These are phyloP conservation scores for Trichonephila clavata DNA, from an alignment of 1,140 invertebrate species.

Conservation along the genomic window DNA sequence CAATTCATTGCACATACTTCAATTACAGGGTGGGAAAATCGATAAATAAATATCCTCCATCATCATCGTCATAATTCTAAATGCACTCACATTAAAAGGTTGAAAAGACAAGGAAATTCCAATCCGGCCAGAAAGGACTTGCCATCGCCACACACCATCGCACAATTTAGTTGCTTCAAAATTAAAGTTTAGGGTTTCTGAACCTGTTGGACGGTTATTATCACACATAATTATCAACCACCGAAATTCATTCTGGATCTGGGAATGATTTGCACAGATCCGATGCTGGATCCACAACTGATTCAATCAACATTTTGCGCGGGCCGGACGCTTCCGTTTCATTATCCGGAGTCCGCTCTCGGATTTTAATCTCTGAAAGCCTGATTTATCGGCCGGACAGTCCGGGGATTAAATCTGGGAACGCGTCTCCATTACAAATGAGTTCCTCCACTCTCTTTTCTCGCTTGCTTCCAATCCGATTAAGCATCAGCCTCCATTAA, in stretches of 20 bases:
- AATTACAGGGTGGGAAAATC: too few relatives aligned
- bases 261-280: conserved; percentile 14
- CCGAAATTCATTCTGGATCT: conserved; percentile 40
- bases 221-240: conserved; percentile 29
- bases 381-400: conserved; percentile 74
- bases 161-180: not conserved
- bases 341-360: conserved; percentile 59
- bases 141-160: not conserved
- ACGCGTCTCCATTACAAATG: conserved; percentile 74
- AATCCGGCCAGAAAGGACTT: not conserved
- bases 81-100: not conserved
- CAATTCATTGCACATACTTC: too few relatives aligned
- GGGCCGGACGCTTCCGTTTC: conserved; percentile 61
- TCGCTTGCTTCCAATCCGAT: conserved; percentile 65
- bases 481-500: conserved; percentile 69
- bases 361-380: conserved; percentile 73
- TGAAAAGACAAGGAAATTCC: not conserved
- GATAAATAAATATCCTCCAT: too few relatives aligned
- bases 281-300: not conserved
- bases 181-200: not conserved
- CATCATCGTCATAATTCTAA: not conserved
- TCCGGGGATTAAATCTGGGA: conserved; percentile 70
- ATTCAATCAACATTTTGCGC: conserved; percentile 66
- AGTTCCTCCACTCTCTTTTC: conserved; percentile 52
- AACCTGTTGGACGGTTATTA: conserved; percentile 47